Conservation (phyloP, 37 sponge, comb jelly and placozoan genomes). For the Spongilla lacustris region DNA sequence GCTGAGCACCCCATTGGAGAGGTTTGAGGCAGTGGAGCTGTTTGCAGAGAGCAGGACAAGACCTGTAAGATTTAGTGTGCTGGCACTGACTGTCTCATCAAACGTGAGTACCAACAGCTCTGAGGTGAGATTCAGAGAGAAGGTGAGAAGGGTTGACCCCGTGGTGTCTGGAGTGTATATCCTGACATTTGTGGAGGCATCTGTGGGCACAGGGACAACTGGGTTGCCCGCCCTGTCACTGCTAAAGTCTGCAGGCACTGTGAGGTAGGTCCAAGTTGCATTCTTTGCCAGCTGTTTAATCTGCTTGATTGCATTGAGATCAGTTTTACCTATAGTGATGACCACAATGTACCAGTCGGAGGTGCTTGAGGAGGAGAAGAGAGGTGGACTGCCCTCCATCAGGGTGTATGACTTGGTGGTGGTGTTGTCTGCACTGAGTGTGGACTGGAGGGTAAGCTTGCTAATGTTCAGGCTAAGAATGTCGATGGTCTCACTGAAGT, state of each 20-base stretch:
- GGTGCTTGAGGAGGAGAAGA: conserved; percentile 39
- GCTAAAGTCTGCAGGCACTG: conserved; percentile 44
- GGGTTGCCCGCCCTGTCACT: conserved; percentile 74
- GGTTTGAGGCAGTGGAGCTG: background rate
- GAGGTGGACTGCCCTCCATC: conserved; percentile 31
- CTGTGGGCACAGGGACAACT: conserved; percentile 52
- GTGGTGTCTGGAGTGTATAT: conserved; percentile 56
- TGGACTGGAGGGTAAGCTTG: conserved; percentile 65
- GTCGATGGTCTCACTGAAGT: conserved; percentile 86
- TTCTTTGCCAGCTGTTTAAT: conserved; percentile 66
- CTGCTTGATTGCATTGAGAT: conserved; percentile 84
- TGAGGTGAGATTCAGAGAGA: conserved; percentile 80
- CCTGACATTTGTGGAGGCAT: conserved; percentile 31
- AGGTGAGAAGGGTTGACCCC: conserved; percentile 59
- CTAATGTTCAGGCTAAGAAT: conserved; percentile 67
- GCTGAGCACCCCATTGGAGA: background rate
- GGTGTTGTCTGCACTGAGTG: background rate
- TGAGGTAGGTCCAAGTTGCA: conserved; percentile 53
- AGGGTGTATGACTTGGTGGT: conserved; percentile 51
- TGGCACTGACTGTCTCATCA: conserved; percentile 86
- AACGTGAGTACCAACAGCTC: conserved; percentile 83
- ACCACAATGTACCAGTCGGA: conserved; percentile 47
- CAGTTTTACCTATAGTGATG: conserved; percentile 59
- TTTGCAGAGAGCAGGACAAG: conserved; percentile 52
- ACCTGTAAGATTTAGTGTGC: conserved; percentile 61